phyloP scores from a whole-genome alignment of 2,888 invertebrate genomes.

The Epinotia demarniana region DNA sequence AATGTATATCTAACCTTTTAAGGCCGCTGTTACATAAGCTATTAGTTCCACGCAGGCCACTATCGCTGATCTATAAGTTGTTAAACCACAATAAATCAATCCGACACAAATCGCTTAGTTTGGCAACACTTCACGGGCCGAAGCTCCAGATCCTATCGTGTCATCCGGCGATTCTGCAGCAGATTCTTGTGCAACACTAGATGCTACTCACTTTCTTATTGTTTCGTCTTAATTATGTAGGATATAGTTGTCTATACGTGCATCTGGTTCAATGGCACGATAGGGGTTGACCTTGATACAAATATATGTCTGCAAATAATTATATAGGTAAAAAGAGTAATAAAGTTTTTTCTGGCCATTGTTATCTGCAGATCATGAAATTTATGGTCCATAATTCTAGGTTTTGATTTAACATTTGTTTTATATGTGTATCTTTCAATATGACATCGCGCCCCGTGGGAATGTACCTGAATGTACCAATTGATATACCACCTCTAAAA shows the following conservation, averaged over 20 bases:
- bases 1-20: not conserved
- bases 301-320: constrained; percentile 46
- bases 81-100: constrained; percentile 67
- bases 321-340: constrained; percentile 50
- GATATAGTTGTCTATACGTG: constrained; percentile 52
- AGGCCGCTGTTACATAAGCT: constrained; percentile 7
- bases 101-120: constrained; percentile 65
- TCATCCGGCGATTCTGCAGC: constrained; percentile 79
- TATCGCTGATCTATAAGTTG: constrained; percentile 40
- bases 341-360: constrained; percentile 36
- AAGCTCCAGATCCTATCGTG: constrained; percentile 66
- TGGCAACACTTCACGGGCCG: constrained; percentile 68
- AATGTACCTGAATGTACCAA: too few species aligned
- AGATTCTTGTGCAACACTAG: constrained; percentile 69
- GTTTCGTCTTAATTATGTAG: constrained; percentile 77
- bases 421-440: constrained; percentile 6
- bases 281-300: constrained; percentile 44
- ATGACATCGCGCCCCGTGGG: too few species aligned
- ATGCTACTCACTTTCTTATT: constrained; percentile 73
- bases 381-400: constrained; percentile 53
- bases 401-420: constrained; percentile 41
- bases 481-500: too few species aligned
- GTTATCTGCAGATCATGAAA: constrained; percentile 43
- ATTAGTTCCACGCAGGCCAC: constrained; percentile 39
- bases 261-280: constrained; percentile 70